These are phyloP conservation scores for Oceanites oceanicus DNA, from an alignment of 2,113 vertebrate genomes.

Conservation along the genomic window DNA sequence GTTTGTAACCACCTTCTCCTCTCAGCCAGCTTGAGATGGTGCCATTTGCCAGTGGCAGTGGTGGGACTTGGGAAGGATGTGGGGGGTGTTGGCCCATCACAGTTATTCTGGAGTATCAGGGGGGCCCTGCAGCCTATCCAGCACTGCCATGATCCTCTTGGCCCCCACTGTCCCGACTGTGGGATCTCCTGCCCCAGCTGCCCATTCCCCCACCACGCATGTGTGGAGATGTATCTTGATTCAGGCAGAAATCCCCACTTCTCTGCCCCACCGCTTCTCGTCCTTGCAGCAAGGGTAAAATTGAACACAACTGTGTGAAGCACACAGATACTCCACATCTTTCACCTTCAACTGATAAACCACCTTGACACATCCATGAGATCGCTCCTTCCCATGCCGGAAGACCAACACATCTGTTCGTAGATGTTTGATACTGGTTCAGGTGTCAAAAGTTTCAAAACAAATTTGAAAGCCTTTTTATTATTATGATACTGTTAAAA, in stretches of 20 bases:
- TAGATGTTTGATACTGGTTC: not conserved
- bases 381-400: not conserved
- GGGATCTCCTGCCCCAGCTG: not conserved
- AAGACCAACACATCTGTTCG: not conserved
- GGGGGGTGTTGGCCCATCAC: not conserved
- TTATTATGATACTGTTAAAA: not conserved
- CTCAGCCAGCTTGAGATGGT: not conserved
- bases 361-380: fast-evolving
- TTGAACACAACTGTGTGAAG: not conserved
- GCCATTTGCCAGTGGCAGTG: fast-evolving
- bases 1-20: not conserved
- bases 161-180: fast-evolving
- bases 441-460: not conserved
- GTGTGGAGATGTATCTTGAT: not conserved
- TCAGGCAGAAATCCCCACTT: not conserved
- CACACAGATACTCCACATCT: not conserved
- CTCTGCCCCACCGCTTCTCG: not conserved
- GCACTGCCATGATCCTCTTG: not conserved
- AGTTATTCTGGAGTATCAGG: not conserved
- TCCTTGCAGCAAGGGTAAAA: not conserved
- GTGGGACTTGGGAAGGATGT: not conserved
- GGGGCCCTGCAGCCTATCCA: not conserved
- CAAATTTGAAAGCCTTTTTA: not conserved
- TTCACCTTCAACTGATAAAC: not conserved
- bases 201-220: not conserved